Conservation (phyloP, 2,888 invertebrate genomes). For the Hydroisotoma schaefferi region DNA sequence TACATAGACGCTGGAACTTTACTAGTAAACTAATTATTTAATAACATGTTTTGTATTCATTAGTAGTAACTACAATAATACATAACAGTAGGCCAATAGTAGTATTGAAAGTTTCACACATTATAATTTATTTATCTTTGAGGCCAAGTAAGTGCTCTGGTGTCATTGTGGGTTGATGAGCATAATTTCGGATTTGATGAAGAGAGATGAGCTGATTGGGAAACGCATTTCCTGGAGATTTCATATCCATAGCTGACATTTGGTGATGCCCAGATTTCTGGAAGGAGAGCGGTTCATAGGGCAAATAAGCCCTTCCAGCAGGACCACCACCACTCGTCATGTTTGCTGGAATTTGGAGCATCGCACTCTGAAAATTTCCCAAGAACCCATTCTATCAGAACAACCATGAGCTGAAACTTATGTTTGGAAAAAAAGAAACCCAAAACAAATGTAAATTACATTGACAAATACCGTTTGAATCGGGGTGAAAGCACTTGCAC, state of each 20-base stretch:
- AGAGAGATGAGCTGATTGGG: slow-evolving; percentile 91
- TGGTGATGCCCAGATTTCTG: slow-evolving; percentile 60
- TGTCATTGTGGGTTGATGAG: slow-evolving; percentile 80
- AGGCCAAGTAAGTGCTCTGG: slow-evolving; percentile 62
- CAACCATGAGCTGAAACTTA: background rate
- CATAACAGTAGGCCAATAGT: too few species aligned
- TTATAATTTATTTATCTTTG: slow-evolving; percentile 52
- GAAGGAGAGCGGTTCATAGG: slow-evolving; percentile 87
- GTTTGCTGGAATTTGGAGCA: slow-evolving; percentile 60
- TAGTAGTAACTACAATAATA: too few species aligned
- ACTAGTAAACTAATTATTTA: too few species aligned
- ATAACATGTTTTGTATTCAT: background rate
- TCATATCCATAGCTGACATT: slow-evolving; percentile 52
- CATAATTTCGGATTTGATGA: slow-evolving; percentile 94
- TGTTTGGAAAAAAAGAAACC: slow-evolving; percentile 15
- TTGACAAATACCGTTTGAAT: slow-evolving; percentile 59
- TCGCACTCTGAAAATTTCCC: slow-evolving; percentile 43
- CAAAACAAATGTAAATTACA: slow-evolving; percentile 39
- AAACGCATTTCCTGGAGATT: slow-evolving; percentile 61
- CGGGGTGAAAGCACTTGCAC: slow-evolving; percentile 76
- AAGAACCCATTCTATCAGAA: slow-evolving; percentile 10
- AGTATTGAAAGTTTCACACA: too few species aligned
- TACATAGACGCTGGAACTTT: too few species aligned
- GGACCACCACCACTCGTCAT: slow-evolving; percentile 60
- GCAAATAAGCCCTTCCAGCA: slow-evolving; percentile 70